Evolutionary conservation across 2,797 vertebrate species (phyloP), one percentile per base, ranked within the genome.

Genomic region (Poecile montanus): DNA sequence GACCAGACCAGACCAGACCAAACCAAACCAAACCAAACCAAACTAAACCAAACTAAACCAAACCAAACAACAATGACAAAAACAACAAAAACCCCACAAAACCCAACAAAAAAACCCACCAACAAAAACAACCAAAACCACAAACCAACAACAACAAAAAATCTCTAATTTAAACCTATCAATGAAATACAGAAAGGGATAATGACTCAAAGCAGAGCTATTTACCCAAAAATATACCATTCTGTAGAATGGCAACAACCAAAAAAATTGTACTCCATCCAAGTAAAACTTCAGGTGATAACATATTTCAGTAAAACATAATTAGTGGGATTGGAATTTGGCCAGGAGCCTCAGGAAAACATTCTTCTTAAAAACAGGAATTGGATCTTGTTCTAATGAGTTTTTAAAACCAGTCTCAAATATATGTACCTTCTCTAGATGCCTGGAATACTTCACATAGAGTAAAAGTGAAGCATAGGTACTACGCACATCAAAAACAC

Each of bases 291-390:
- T 50, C 50, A 80, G 16, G 45, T 83, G 89, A 85, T 85, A 96
- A 92, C 67, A 83, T 83, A 89, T 72, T 93, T 89, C 70, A 80
- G 44, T 92, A 85, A 77, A 88, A 75, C n/a, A 51, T 62, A 78
- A 91, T 90, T 90, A 91, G 79, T 56, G 73, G 44, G 51, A 68
- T 10, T 58, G 82, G 79, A 91, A 86, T 83, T 74, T 73, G 30
- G 15, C 83, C 76, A 83, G 47, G 29, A 93, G 18, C 76, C 76
- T 76, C 87, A 75, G 79, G 50, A 88, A 93, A 94, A 84, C 58
- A 78, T 92, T 85, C 30, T 36, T 88, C 82, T 88, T 83, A 58
- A 90, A 96, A 94, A 72, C 4, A 93, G 47, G 62, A 80, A 75
- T 90, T 91, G 50, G 18, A 54, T 75, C 89, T 78, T 94, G 67